Evolutionary conservation across 2,797 vertebrate genomes (phyloP).

Genomic region (Takifugu rubripes): DNA sequence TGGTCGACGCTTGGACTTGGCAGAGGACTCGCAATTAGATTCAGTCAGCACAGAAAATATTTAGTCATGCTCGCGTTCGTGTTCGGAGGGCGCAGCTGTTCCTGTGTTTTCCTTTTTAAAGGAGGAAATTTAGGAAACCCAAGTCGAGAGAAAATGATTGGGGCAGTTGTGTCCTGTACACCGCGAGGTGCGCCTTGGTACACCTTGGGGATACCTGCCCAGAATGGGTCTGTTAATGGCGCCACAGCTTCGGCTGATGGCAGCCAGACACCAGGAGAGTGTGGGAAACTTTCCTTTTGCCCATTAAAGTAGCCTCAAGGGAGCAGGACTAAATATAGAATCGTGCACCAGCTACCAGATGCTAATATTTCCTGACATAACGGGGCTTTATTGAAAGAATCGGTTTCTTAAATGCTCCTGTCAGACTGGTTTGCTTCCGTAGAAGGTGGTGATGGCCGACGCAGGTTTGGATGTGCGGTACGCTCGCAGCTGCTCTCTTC

Average conservation of each 20-base stretch:
- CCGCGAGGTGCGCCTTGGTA: neutral
- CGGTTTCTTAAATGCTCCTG: too few species aligned
- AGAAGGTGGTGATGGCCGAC: neutral
- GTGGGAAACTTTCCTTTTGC: too few species aligned
- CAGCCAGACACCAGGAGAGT: neutral
- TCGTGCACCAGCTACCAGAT: too few species aligned
- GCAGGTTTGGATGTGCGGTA: neutral
- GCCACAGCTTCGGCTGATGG: neutral
- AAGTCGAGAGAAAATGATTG: neutral
- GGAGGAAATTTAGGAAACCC: neutral
- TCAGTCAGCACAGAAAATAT: conserved; percentile 53
- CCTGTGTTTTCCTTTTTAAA: conserved; percentile 14
- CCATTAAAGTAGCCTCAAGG: too few species aligned
- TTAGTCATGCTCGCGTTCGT: conserved; percentile 41
- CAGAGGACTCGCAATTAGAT: conserved; percentile 40
- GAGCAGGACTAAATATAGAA: too few species aligned
- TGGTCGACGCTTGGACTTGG: conserved; percentile 37
- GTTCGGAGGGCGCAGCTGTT: conserved; percentile 23
- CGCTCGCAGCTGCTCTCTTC: conserved; percentile 6
- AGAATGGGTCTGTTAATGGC: neutral
- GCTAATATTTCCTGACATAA: too few species aligned
- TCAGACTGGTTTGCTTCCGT: too few species aligned
- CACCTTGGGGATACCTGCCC: neutral
- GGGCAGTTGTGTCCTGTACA: neutral
- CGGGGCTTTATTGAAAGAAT: neutral